Conservation (phyloP, 2,888 invertebrate genomes). For the Norana najaformis region DNA sequence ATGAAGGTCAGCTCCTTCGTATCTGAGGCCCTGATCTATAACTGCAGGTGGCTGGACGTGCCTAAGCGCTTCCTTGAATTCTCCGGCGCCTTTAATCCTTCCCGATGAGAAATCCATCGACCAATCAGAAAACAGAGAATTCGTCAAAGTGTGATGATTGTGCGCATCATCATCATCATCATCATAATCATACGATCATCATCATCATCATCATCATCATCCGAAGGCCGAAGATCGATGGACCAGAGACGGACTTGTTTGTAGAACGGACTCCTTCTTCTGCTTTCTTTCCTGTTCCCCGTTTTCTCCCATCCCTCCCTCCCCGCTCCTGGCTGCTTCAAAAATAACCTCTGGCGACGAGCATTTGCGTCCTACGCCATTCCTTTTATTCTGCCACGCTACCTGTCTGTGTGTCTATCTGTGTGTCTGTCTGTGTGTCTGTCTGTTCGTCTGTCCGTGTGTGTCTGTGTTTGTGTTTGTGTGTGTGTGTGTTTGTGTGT, state of each 20-base stretch:
- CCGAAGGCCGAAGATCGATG: neutral
- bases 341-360: neutral
- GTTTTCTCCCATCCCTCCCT: neutral
- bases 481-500: neutral
- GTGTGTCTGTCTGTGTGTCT: neutral
- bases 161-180: neutral
- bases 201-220: neutral
- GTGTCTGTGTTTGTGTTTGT: neutral
- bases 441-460: neutral
- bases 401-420: neutral
- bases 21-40: neutral
- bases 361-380: too few relatives aligned
- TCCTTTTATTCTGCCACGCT: neutral
- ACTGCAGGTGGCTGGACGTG: neutral
- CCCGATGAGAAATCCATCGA: neutral
- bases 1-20: neutral
- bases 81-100: neutral
- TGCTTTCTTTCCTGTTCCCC: neutral
- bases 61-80: neutral
- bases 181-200: too few relatives aligned
- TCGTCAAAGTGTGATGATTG: neutral
- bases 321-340: neutral
- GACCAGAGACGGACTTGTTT: slow-evolving; percentile 7
- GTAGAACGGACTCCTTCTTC: neutral
- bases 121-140: neutral